Evolutionary conservation across 2,113 vertebrate species (phyloP).

Genomic region (Callospermophilus lateralis): DNA sequence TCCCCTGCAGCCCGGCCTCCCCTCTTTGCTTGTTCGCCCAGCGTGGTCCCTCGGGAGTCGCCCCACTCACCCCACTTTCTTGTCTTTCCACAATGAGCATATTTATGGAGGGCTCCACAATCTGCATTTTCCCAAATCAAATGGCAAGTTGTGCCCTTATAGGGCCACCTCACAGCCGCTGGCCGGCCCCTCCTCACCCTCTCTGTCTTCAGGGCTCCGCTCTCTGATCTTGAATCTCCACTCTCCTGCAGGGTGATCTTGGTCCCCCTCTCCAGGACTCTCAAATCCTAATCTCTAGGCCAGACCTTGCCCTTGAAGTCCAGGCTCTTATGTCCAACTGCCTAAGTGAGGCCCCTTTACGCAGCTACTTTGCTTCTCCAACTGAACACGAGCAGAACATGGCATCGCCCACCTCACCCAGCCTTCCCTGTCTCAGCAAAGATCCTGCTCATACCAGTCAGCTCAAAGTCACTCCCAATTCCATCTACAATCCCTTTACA

Average conservation of each 20-base stretch:
- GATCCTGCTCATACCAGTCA: too few species aligned
- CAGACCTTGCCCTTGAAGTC: not conserved
- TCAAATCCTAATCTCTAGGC: not conserved
- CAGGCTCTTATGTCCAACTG: not conserved
- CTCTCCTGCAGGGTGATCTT: too few species aligned
- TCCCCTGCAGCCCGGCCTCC: not conserved
- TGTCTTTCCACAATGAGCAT: not conserved
- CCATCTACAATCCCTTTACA: not conserved
- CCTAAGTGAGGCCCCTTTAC: too few species aligned
- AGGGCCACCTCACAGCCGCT: too few species aligned
- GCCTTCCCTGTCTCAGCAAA: too few species aligned
- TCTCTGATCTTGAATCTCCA: not conserved
- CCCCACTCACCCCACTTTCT: too few species aligned
- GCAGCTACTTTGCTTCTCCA: too few species aligned
- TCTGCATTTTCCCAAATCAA: not conserved
- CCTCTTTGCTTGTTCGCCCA: not conserved
- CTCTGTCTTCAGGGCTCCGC: not conserved
- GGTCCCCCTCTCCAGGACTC: not conserved
- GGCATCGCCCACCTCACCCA: too few species aligned
- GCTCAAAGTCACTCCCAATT: too few species aligned
- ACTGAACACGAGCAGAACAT: too few species aligned
- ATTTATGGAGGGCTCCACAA: not conserved
- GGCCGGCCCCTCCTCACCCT: not conserved
- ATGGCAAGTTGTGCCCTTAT: not conserved
- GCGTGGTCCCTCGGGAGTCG: fast-evolving